phyloP scores from a whole-genome alignment of 2,113 vertebrate species.

The Colistium nudipinnis region DNA sequence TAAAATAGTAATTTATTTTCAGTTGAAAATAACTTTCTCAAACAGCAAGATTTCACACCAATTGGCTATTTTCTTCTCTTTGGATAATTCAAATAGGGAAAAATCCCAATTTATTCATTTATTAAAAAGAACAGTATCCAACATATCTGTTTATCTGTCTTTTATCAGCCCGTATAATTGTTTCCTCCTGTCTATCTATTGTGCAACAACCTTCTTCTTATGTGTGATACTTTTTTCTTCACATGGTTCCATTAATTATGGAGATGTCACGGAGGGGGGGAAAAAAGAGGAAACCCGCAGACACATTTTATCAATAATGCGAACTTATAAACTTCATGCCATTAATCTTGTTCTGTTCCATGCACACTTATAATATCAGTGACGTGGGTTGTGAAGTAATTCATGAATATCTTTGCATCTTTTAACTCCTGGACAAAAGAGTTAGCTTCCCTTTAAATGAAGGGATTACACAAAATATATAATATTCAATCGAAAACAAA shows the following conservation, averaged over 20 bases:
- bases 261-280: constrained; percentile 19
- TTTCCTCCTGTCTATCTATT: constrained; percentile 33
- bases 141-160: constrained; percentile 6
- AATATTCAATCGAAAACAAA: background rate
- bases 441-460: background rate
- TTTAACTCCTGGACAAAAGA: background rate
- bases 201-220: constrained; percentile 19
- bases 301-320: background rate
- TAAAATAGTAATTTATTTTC: background rate
- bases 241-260: constrained; percentile 6
- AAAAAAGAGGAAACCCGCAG: background rate
- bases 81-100: background rate
- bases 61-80: background rate
- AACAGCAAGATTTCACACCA: background rate
- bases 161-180: constrained; percentile 24
- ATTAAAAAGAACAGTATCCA: background rate
- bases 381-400: background rate
- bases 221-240: background rate
- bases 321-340: background rate
- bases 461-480: background rate
- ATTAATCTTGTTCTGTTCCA: background rate
- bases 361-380: background rate
- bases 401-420: background rate
- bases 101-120: background rate
- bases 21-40: background rate